Conservation (phyloP, 2,113 vertebrate species). For the Glaucomys volans region DNA sequence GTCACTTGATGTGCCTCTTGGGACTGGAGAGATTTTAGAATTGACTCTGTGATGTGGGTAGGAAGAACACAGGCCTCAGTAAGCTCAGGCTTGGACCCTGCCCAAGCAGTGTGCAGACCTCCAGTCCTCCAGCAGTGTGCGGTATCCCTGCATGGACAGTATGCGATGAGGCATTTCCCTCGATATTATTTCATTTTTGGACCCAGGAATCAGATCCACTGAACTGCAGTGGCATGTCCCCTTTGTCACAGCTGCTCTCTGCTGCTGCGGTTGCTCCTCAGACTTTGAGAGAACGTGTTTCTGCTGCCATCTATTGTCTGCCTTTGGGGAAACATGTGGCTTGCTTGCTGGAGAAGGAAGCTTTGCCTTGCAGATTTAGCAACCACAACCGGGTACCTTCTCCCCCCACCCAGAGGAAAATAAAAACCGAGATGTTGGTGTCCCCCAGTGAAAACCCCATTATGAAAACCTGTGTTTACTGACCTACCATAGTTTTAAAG, state of each 20-base stretch:
- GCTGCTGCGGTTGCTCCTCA: rapidly evolving
- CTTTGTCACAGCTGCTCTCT: slow-evolving; percentile 28
- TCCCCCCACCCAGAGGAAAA: background rate
- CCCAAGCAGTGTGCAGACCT: too few relatives aligned
- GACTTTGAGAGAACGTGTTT: slow-evolving; percentile 46
- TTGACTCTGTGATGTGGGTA: too few relatives aligned
- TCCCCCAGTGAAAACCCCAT: slow-evolving; percentile 43
- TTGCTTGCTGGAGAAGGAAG: background rate
- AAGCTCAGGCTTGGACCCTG: background rate
- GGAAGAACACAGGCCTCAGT: background rate
- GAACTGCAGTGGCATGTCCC: background rate
- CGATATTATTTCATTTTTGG: background rate
- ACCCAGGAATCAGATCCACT: background rate
- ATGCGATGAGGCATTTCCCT: background rate
- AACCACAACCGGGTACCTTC: background rate
- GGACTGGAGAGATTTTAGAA: background rate
- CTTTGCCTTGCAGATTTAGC: background rate
- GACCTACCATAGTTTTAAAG: slow-evolving; percentile 44
- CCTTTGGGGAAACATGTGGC: background rate
- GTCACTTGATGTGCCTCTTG: background rate
- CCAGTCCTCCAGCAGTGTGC: too few relatives aligned
- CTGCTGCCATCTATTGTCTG: slow-evolving; percentile 92
- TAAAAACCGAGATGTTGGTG: slow-evolving; percentile 4
- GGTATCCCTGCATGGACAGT: rapidly evolving
- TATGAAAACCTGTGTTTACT: slow-evolving; percentile 64